These are phyloP conservation scores for Chiropotes sagulatus DNA, from an alignment of 2,797 vertebrate species.

Conservation along the genomic window DNA sequence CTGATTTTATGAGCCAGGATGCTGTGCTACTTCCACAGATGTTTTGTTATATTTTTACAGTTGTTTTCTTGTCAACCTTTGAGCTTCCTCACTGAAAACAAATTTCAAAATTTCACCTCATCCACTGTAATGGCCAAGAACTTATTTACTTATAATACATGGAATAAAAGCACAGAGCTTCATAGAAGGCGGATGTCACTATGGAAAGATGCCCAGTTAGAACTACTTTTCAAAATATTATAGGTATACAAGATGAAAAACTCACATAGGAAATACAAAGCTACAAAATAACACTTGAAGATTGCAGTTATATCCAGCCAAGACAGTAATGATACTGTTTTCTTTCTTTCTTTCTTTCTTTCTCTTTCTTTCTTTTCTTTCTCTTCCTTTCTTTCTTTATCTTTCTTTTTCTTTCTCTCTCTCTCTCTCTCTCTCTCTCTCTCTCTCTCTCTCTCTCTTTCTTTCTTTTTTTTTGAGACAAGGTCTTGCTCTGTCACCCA, in stretches of 20 bases:
- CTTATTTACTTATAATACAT: slow-evolving; percentile 41
- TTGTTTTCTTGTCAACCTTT: slow-evolving; percentile 70
- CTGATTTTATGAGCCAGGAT: slow-evolving; percentile 33
- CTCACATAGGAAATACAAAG: not conserved
- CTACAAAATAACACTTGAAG: not conserved
- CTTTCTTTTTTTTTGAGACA: no score
- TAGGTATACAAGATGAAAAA: slow-evolving; percentile 1
- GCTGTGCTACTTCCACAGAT: slow-evolving; percentile 27
- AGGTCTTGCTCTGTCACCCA: no score
- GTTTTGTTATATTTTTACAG: slow-evolving; percentile 24
- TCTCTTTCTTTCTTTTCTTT: no score
- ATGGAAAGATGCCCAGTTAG: slow-evolving; percentile 36
- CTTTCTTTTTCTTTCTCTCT: no score
- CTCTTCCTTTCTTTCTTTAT: no score
- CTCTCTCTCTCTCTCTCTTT: no score
- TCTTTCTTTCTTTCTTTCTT: no score
- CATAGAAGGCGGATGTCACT: not conserved
- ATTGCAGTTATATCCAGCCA: not conserved
- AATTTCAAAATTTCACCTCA: not conserved
- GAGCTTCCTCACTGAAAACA: slow-evolving; percentile 76
- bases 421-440: no score
- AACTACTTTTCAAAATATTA: not conserved
- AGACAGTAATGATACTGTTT: not conserved
- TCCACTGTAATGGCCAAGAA: not conserved
- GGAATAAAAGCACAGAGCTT: slow-evolving; percentile 32